phyloP scores from a whole-genome alignment of 2,113 vertebrate species.

The Callopanchax toddi region DNA sequence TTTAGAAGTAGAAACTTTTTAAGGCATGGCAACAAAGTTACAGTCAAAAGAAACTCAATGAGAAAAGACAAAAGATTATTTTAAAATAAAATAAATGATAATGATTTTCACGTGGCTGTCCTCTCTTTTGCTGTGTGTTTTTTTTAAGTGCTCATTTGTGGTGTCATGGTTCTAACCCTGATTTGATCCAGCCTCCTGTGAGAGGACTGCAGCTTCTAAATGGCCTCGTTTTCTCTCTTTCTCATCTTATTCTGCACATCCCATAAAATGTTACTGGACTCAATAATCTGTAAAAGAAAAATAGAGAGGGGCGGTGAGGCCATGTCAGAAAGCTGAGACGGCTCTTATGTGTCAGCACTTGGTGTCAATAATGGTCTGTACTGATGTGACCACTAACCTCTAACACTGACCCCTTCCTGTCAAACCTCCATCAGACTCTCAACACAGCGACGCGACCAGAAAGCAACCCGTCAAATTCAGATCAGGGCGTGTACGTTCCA shows the following conservation, averaged over 20 bases:
- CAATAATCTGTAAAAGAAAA: conserved; percentile 5
- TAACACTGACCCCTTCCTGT: conserved; percentile 61
- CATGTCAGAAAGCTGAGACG: conserved; percentile 40
- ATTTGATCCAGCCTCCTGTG: conserved; percentile 61
- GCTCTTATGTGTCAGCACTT: conserved; percentile 61
- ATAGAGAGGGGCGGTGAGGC: conserved; percentile 52
- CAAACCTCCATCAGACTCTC: conserved; percentile 59
- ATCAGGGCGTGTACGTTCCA: conserved; percentile 14
- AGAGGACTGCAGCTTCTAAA: conserved; percentile 49
- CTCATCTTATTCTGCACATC: neutral
- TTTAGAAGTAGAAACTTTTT: conserved; percentile 77
- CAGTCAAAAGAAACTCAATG: conserved; percentile 83
- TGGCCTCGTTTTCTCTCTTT: conserved; percentile 64
- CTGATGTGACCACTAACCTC: conserved; percentile 62
- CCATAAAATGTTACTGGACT: neutral
- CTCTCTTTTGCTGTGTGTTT: conserved; percentile 74
- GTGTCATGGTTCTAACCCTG: conserved; percentile 67
- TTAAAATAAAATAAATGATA: conserved; percentile 91
- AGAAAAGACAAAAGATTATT: conserved; percentile 90
- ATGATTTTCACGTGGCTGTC: conserved; percentile 71
- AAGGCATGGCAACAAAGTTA: conserved; percentile 94
- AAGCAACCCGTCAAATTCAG: conserved; percentile 45
- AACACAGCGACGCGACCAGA: conserved; percentile 65
- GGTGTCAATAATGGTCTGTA: conserved; percentile 61
- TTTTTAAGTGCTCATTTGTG: conserved; percentile 62